phyloP scores from a whole-genome alignment of 2,888 invertebrate genomes.

The Ferrisia virgata region DNA sequence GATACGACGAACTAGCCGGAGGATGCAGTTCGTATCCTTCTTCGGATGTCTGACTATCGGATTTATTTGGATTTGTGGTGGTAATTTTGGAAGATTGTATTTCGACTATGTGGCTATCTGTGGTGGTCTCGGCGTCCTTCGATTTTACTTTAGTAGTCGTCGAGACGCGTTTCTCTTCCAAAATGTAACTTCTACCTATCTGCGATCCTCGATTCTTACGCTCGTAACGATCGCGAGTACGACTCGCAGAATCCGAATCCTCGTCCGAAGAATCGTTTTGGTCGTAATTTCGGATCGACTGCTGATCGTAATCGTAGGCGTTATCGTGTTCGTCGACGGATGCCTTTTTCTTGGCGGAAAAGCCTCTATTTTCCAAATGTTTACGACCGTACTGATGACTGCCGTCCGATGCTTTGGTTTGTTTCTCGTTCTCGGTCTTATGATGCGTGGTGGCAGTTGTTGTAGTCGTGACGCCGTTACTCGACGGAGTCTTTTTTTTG shows the following conservation, averaged over 20 bases:
- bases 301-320: slow-evolving; percentile 40
- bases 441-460: background rate
- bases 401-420: background rate
- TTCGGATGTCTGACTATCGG: slow-evolving; percentile 36
- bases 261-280: background rate
- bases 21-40: slow-evolving; percentile 23
- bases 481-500: slow-evolving; percentile 47
- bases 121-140: slow-evolving; percentile 33
- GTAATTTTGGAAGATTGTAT: slow-evolving; percentile 42
- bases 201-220: slow-evolving; percentile 29
- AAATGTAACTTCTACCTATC: slow-evolving; percentile 9
- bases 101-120: background rate
- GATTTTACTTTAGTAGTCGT: background rate
- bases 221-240: background rate
- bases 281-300: slow-evolving; percentile 41
- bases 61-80: slow-evolving; percentile 32
- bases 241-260: background rate
- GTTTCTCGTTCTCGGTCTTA: slow-evolving; percentile 23
- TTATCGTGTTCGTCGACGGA: slow-evolving; percentile 31
- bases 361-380: slow-evolving; percentile 41
- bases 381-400: slow-evolving; percentile 40
- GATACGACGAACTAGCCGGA: slow-evolving; percentile 41
- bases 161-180: slow-evolving; percentile 8
- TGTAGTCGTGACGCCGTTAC: too few species aligned
- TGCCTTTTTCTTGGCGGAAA: slow-evolving; percentile 1